Percentiles rank a stretch among this genome's conserved stretches.
Conservation (phyloP, 2,888 invertebrate species). For the Stenolophus ochropezus region DNA sequence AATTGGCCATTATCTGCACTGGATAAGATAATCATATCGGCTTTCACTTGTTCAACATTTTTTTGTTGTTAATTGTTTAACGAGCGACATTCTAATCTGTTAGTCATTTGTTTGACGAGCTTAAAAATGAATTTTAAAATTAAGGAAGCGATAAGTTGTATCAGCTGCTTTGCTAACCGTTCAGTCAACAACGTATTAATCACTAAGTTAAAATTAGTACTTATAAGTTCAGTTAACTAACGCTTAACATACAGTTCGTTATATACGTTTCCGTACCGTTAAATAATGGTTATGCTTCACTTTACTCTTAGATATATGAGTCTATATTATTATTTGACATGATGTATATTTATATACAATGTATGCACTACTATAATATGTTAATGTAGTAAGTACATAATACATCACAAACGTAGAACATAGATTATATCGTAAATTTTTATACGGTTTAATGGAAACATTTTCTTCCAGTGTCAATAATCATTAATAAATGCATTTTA, state of each 20-base stretch:
- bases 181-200: not conserved
- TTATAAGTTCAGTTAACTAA: not conserved
- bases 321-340: not conserved
- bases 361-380: not conserved
- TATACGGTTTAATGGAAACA: too few relatives aligned
- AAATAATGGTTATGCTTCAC: not conserved
- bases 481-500: too few relatives aligned
- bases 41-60: constrained; percentile 2
- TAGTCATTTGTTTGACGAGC: not conserved
- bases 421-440: too few relatives aligned
- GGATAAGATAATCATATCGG: not conserved
- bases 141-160: not conserved
- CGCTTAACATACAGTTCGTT: not conserved
- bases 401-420: too few relatives aligned
- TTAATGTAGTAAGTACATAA: too few relatives aligned
- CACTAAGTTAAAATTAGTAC: not conserved
- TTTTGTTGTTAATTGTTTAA: constrained; percentile 9
- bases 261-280: not conserved
- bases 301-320: not conserved
- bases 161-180: not conserved
- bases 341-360: not conserved
- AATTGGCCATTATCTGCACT: not conserved
- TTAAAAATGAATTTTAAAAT: not conserved
- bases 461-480: too few relatives aligned
- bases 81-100: not conserved